Percentiles rank a stretch among this genome's conserved stretches.
phyloP scores from a whole-genome alignment of 2,888 invertebrate genomes.

The Melanophora roralis region DNA sequence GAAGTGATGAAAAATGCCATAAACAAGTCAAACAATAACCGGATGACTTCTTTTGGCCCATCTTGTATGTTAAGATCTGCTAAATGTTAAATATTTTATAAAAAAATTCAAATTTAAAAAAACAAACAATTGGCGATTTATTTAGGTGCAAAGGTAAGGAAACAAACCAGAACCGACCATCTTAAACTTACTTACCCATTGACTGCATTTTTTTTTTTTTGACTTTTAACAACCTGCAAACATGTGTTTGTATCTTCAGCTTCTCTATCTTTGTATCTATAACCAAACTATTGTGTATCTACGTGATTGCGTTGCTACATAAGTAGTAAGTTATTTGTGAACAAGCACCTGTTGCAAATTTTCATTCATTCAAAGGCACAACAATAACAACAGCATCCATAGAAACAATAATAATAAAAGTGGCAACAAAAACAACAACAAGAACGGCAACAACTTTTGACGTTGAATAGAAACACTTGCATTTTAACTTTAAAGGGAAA shows the following conservation, averaged over 20 bases:
- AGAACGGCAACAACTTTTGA: slow-evolving; percentile 19
- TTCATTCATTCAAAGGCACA: slow-evolving; percentile 55
- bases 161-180: neutral
- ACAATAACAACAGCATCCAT: slow-evolving; percentile 47
- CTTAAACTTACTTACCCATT: neutral
- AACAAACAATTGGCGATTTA: no score
- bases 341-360: slow-evolving; percentile 62
- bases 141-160: no score
- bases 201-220: slow-evolving; percentile 12
- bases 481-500: slow-evolving; percentile 39
- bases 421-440: slow-evolving; percentile 27
- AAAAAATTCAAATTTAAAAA: no score
- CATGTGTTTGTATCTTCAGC: neutral
- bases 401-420: slow-evolving; percentile 42
- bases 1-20: no score
- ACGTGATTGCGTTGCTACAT: slow-evolving; percentile 4
- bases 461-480: neutral
- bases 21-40: no score
- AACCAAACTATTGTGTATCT: slow-evolving; percentile 23
- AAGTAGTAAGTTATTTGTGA: slow-evolving; percentile 17
- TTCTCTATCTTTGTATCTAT: slow-evolving; percentile 21
- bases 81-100: no score
- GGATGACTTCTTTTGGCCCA: no score
- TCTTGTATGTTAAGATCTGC: no score
- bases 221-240: slow-evolving; percentile 33